Evolutionary conservation across 1,140 invertebrate genomes (phyloP).

Genomic region (Lysiphlebus fabarum): DNA sequence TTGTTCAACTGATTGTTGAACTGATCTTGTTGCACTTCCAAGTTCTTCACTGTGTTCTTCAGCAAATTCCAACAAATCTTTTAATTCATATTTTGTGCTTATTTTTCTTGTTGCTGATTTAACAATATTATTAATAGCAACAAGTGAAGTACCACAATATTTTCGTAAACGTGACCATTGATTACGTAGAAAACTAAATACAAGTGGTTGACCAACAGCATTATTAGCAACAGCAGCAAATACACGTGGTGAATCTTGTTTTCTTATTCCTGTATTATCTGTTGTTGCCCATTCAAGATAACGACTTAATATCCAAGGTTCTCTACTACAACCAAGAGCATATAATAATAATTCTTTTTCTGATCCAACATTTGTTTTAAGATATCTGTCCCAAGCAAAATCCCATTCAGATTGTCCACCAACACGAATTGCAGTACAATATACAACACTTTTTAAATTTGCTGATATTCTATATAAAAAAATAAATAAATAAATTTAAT

Average conservation of each 20-base stretch:
- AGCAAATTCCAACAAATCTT: slow-evolving; percentile 67
- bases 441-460: slow-evolving; percentile 75
- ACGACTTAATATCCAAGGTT: slow-evolving; percentile 73
- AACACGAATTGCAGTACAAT: slow-evolving; percentile 77
- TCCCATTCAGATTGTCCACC: slow-evolving; percentile 82
- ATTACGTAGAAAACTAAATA: slow-evolving; percentile 70
- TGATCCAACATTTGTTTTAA: slow-evolving; percentile 67
- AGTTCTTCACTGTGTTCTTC: slow-evolving; percentile 60
- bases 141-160: slow-evolving; percentile 68
- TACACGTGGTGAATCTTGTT: slow-evolving; percentile 73
- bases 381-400: slow-evolving; percentile 76
- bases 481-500: slow-evolving; percentile 38
- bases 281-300: slow-evolving; percentile 70
- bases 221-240: slow-evolving; percentile 70
- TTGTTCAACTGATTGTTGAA: slow-evolving; percentile 75
- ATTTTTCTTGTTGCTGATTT: slow-evolving; percentile 67
- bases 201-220: slow-evolving; percentile 69
- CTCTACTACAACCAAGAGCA: slow-evolving; percentile 75
- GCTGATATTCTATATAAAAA: slow-evolving; percentile 61
- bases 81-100: slow-evolving; percentile 70
- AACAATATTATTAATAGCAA: slow-evolving; percentile 70
- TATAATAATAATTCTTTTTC: slow-evolving; percentile 73
- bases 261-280: slow-evolving; percentile 71
- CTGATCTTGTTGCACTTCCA: slow-evolving; percentile 62
- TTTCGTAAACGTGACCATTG: slow-evolving; percentile 68